Conservation (phyloP, 2,113 vertebrate species). For the Malurus melanocephalus region DNA sequence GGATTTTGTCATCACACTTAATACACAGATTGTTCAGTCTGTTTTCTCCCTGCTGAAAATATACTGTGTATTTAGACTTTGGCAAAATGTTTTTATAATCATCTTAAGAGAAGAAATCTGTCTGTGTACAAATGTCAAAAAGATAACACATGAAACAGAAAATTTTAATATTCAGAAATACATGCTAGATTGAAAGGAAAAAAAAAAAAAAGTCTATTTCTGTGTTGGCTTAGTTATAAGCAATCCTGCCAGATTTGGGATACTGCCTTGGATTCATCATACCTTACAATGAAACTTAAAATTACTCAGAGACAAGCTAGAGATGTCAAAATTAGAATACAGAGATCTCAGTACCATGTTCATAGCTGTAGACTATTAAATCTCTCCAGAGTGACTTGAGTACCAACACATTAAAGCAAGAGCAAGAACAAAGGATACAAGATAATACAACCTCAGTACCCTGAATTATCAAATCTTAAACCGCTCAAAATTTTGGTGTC, state of each 20-base stretch:
- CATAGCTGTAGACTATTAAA: background rate
- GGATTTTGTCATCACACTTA: background rate
- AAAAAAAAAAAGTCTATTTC: background rate
- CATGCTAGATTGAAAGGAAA: background rate
- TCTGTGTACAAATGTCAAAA: background rate
- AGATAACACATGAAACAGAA: background rate
- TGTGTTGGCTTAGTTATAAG: background rate
- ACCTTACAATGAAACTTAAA: background rate
- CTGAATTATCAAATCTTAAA: background rate
- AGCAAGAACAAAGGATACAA: background rate
- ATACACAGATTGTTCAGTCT: accelerated
- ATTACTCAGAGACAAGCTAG: background rate
- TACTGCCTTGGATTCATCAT: background rate
- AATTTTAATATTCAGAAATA: background rate
- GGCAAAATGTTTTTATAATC: background rate
- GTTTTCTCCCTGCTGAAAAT: background rate
- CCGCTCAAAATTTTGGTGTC: background rate
- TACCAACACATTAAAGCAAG: background rate
- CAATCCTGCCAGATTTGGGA: background rate
- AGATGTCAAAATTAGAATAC: background rate
- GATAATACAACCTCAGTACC: background rate
- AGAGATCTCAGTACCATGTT: background rate
- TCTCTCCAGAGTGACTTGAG: background rate
- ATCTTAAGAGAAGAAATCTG: background rate
- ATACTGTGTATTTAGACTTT: background rate